Evolutionary conservation across 1,140 invertebrate genomes (phyloP).

Genomic region (Penaeus vannamei): DNA sequence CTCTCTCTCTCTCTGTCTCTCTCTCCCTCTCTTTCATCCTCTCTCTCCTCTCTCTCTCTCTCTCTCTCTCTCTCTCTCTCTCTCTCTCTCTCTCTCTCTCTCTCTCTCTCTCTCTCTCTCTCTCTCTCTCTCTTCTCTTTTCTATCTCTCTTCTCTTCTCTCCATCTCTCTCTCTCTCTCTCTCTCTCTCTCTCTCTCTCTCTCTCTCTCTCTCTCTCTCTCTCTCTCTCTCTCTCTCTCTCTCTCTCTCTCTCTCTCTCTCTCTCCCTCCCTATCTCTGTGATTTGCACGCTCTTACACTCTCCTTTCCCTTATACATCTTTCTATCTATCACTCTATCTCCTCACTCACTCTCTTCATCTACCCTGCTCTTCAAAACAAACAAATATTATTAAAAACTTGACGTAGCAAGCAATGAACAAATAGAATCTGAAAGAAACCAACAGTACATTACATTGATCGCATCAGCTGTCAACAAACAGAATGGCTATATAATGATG

Average conservation of each 20-base stretch:
- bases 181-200: neutral
- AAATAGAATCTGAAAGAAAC: no score
- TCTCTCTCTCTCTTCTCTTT: neutral
- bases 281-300: conserved; percentile 11
- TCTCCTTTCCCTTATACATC: conserved; percentile 23
- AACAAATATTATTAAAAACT: no score
- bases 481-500: no score
- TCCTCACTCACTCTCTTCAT: no score
- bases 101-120: neutral
- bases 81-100: neutral
- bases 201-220: neutral
- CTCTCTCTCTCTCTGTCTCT: no score
- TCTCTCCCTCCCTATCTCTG: conserved; percentile 9
- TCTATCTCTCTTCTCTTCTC: neutral
- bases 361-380: no score
- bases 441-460: no score
- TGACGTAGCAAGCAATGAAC: no score
- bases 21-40: no score
- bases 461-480: no score
- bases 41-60: neutral
- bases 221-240: neutral
- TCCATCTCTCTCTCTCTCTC: neutral
- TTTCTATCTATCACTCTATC: conserved; percentile 5
- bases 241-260: neutral
- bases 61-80: neutral